Evolutionary conservation across 2,797 vertebrate genomes (phyloP), one percentile per base, ranked within the genome.

Genomic region (Amblyopsis hoosieri): DNA sequence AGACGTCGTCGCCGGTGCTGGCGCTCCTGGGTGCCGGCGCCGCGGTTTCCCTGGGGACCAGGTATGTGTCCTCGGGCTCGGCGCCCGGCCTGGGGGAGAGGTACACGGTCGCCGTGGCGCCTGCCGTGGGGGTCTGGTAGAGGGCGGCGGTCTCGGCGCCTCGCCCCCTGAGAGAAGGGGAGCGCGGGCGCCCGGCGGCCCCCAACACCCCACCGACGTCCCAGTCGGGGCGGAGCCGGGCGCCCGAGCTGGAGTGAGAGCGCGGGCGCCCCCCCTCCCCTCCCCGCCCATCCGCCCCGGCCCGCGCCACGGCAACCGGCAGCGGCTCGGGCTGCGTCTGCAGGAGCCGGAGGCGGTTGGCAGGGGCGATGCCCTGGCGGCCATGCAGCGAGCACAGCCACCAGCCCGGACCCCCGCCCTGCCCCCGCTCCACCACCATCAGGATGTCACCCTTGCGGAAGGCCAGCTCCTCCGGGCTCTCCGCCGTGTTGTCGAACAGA

Each of bases 361-460:
- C 96, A 0, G 96, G 96, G 57, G 94, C 96, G 0, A 97, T 97
- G 42, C 96, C 96, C 83, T 96, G 95, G 33, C 95, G 91, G 14
- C 96, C 96, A 0, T 95, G 94, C 45, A 97, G 82, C 1, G 95
- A 96, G 76, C 96, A 97, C 17, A 95, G 92, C 96, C 96, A 97
- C 87, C 96, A 97, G 0, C 95, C 94, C 0, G 94, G 92, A 0
- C 94, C 92, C 0, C 93, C 92, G 0, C 87, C 87, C 55, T 93
- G 91, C 85, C 95, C 93, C 52, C 89, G 89, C 53, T 96, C 93
- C 45, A 97, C 90, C 14, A 97, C 94, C 90, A 96, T 94, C 45
- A 97, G 90, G 74, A 97, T 95, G 42, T 97, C 96, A 0, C 96
- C 96, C 79, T 95, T 93, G 33, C 95, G 91, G 81, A 97, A 97